Percentiles rank a stretch among this genome's conserved stretches.
phyloP scores from a whole-genome alignment of 2,888 invertebrate species.

The Lacanobia oleracea region DNA sequence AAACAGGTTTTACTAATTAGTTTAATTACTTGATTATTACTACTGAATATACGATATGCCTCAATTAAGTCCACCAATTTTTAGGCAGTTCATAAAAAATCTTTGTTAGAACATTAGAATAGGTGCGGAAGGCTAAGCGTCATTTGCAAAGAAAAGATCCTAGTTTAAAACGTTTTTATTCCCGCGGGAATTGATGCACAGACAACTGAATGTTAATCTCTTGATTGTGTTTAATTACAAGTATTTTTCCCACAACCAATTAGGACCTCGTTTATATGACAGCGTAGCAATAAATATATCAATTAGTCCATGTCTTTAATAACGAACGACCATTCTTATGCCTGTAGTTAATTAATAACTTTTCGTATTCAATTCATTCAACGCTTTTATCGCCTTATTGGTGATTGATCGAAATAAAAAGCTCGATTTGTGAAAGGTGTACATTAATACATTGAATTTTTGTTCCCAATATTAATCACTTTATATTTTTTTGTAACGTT shows the following conservation, averaged over 20 bases:
- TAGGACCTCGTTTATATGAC: constrained; percentile 62
- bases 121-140: background rate
- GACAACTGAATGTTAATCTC: constrained; percentile 65
- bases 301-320: constrained; percentile 54
- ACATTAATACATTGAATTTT: background rate
- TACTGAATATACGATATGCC: background rate
- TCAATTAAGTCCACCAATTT: background rate
- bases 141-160: background rate
- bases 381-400: constrained; percentile 2
- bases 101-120: background rate
- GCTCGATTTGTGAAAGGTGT: constrained; percentile 16
- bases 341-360: constrained; percentile 17
- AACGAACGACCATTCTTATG: constrained; percentile 48
- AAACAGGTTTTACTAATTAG: constrained; percentile 28
- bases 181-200: constrained; percentile 39
- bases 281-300: constrained; percentile 67
- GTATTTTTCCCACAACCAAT: constrained; percentile 76
- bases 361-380: constrained; percentile 16
- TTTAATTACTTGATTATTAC: constrained; percentile 6
- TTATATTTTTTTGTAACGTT: background rate
- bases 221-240: constrained; percentile 74
- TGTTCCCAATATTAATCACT: constrained; percentile 1
- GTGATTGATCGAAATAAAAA: constrained; percentile 24
- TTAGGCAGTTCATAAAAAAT: background rate
- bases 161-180: constrained; percentile 3